Evolutionary conservation across 1,140 invertebrate species (phyloP), one percentile per base, ranked within the genome.

Genomic region (Acyrthosiphon pisum): DNA sequence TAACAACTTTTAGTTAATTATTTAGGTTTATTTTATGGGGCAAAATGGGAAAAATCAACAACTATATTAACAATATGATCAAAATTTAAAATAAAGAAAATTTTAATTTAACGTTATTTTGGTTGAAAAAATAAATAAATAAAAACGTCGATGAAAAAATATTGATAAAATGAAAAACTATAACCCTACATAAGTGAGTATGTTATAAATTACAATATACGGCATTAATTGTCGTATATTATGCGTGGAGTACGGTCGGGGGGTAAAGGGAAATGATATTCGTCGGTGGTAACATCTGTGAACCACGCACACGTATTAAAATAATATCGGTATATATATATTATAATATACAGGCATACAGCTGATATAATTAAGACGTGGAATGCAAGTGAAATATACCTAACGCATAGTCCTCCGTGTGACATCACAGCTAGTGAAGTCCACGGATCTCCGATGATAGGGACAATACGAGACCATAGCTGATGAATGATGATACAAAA

Each of bases 161-260:
- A n/a, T n/a, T n/a, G n/a, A n/a, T n/a, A n/a, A n/a, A n/a, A n/a
- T n/a, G n/a, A n/a, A n/a, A n/a, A n/a, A n/a, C n/a, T n/a, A n/a
- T n/a, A n/a, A n/a, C n/a, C 30, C 11, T 35, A 35, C 14, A 53
- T 53, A 18, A 76, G 30, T n/a, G 60, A n/a, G n/a, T n/a, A 76
- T 76, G 60, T 76, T 76, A 76, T 76, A 76, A 76, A 76, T 76
- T 76, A 76, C 30, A 76, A 76, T 76, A 35, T 76, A 76, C 60
- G 60, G n/a, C 60, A 18, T 76, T n/a, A 76, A n/a, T 76, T 76
- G 60, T 76, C 30, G 60, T 76, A 68, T 68, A 68, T 68, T 68
- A 76, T 68, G 14, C 2, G 14, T 9, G 30, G 6, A 35, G 30
- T 76, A 30, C n/a, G 60, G 60, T 76, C 60, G 60, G 56, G n/a